Conservation (phyloP, 2,113 vertebrate species). For the Datnioides undecimradiatus region DNA sequence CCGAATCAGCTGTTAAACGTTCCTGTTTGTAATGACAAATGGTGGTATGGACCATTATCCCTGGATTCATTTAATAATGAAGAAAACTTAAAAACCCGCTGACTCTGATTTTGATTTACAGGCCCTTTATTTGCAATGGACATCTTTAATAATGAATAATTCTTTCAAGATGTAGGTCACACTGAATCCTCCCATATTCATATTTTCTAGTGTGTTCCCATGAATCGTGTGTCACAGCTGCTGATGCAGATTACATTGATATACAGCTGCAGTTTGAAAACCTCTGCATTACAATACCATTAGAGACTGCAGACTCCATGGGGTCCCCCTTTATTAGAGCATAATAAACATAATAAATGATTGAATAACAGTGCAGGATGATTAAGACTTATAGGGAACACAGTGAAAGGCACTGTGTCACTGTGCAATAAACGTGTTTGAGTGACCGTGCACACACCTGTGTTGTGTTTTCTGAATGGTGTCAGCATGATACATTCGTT, state of each 20-base stretch:
- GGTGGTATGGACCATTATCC: too few species aligned
- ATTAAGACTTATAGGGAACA: not conserved
- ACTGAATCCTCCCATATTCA: not conserved
- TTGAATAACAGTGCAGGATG: not conserved
- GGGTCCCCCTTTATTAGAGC: slow-evolving; percentile 5
- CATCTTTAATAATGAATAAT: not conserved
- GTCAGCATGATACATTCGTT: not conserved
- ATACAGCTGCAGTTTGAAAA: not conserved
- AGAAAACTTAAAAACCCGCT: too few species aligned
- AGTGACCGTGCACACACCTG: not conserved
- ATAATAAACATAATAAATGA: slow-evolving; percentile 29
- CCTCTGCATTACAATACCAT: not conserved
- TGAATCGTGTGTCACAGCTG: not conserved
- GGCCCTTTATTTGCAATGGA: not conserved
- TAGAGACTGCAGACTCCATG: not conserved
- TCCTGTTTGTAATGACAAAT: not conserved
- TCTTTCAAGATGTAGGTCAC: not conserved
- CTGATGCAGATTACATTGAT: not conserved
- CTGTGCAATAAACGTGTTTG: too few species aligned
- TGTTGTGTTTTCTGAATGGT: too few species aligned
- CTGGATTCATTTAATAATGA: not conserved
- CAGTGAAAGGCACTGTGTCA: too few species aligned
- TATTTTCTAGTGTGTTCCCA: not conserved
- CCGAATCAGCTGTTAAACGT: not conserved
- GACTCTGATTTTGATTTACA: too few species aligned